Base-by-base conservation (phyloP, 2,797 vertebrate species). In the Pangasius macronema region DNA sequence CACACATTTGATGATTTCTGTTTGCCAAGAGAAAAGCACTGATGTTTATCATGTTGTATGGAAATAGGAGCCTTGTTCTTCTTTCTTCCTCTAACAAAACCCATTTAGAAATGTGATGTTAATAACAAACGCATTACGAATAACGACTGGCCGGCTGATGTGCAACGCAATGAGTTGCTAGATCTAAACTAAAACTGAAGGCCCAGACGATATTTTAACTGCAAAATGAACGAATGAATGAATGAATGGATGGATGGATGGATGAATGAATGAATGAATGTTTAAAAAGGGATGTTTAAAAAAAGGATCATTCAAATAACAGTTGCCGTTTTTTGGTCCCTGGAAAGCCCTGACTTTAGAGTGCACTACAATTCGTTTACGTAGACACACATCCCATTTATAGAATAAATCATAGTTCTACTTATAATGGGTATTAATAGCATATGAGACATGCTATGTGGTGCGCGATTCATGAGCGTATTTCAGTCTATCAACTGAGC, bases 11-110 rank as follows among this genome's bases (percentile, higher is more conserved):
- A 91, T 92, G 92, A 92, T 94, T 95, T 93, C 89, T 93, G 93
- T 95, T 94, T 94, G 93, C 93, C 93, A 93, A 93, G 92, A 88
- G 88, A 88, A 95, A 94, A 94, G 93, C 93, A 93, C 93, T 94
- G 94, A 94, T 95, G 93, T 95, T 95, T 95, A 94, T 95, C 92
- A 92, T 90, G 91, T 93, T 91, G 86, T 67, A 86, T 85, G 91
- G 92, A 94, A 91, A 92, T 90, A 83, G 92, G 92, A 93, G 93
- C 90, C 85, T 87, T 87, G 82, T 82, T 79, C 87, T 90, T 92
- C 93, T 93, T 91, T 93, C 89, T 91, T 86, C 88, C 81, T 85
- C 82, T 77, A 82, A 86, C 51, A 51, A 85, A 87, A 84, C 83
- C 68, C 65, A 84, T 91, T 90, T 89, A 67, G 75, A 83, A 76